Conservation (phyloP, 2,113 vertebrate species). For the Bos javanicus region DNA sequence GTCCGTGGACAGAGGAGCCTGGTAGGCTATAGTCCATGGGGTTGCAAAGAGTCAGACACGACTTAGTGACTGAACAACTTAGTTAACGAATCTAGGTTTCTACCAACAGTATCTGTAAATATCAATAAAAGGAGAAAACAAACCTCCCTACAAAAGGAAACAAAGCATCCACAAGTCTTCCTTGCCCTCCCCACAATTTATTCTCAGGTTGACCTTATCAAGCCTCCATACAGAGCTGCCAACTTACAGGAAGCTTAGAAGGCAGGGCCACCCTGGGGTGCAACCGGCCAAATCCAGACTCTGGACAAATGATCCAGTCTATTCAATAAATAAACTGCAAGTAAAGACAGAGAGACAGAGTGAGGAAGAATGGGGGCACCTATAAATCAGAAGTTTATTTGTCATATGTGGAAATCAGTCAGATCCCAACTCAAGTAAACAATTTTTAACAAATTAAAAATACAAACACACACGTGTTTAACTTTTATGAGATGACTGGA, state of each 20-base stretch:
- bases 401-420: background rate
- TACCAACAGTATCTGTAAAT: background rate
- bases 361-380: background rate
- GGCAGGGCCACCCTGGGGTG: rapidly evolving
- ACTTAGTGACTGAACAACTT: background rate
- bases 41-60: background rate
- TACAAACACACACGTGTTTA: background rate
- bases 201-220: background rate
- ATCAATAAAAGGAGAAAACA: background rate
- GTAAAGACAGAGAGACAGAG: background rate
- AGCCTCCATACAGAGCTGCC: background rate
- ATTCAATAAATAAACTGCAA: background rate
- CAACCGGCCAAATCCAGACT: background rate
- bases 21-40: background rate
- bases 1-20: background rate
- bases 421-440: background rate
- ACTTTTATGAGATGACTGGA: background rate
- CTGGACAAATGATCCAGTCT: background rate
- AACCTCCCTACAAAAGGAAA: background rate
- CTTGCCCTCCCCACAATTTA: background rate
- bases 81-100: background rate
- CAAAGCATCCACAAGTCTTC: background rate
- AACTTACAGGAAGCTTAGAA: background rate
- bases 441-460: background rate
- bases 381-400: background rate